These are phyloP conservation scores for Papilio glaucus DNA, from an alignment of 1,140 invertebrate genomes.

Conservation along the genomic window DNA sequence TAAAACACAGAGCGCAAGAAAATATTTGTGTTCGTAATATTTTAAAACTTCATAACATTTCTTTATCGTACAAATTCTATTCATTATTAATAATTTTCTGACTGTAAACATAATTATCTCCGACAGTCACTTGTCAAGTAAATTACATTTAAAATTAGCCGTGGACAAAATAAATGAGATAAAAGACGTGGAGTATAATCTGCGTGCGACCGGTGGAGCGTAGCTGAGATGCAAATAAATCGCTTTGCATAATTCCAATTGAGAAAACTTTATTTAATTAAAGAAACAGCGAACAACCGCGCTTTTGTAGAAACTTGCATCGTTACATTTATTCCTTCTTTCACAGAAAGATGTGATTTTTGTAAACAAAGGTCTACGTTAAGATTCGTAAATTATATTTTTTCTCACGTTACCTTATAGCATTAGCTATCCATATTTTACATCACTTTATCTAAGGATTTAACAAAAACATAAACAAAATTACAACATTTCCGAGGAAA, in stretches of 20 bases:
- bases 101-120: neutral
- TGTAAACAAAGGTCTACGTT: too few species aligned
- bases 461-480: too few species aligned
- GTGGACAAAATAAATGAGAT: neutral
- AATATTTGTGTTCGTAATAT: too few species aligned
- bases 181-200: neutral
- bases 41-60: too few species aligned
- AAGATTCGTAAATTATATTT: too few species aligned
- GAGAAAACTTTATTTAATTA: conserved; percentile 29
- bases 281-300: conserved; percentile 21
- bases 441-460: too few species aligned
- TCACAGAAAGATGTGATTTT: too few species aligned
- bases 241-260: conserved; percentile 26
- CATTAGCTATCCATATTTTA: too few species aligned
- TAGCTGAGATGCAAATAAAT: conserved; percentile 10
- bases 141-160: neutral
- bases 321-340: conserved; percentile 15
- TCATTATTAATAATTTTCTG: neutral
- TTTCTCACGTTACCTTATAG: too few species aligned
- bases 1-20: too few species aligned
- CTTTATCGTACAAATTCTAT: neutral
- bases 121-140: neutral
- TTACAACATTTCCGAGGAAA: too few species aligned
- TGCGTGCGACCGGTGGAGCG: neutral
- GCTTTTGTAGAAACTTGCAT: conserved; percentile 11